Evolutionary conservation across 1,140 invertebrate genomes (phyloP).

Genomic region (Scylla paramamosain): DNA sequence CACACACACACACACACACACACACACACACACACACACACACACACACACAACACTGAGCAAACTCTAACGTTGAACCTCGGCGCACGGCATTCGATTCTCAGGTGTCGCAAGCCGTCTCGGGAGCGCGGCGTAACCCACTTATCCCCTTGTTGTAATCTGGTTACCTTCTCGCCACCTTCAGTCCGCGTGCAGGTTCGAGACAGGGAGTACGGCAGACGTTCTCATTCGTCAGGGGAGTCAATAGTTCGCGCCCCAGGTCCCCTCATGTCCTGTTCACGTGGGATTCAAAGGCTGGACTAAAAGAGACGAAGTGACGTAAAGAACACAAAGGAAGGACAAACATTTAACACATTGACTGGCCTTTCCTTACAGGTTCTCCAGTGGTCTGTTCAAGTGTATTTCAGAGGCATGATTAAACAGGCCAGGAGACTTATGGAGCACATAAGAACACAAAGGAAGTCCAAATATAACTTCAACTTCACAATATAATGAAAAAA

Average conservation of each 20-base stretch:
- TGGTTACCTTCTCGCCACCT: not conserved
- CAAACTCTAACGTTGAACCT: not conserved
- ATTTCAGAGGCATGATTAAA: no score
- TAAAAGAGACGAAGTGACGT: no score
- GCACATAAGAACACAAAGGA: no score
- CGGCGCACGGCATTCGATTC: not conserved
- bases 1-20: not conserved
- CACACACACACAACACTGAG: not conserved
- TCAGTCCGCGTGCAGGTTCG: not conserved
- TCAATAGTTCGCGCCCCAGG: not conserved
- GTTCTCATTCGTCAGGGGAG: not conserved
- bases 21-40: not conserved
- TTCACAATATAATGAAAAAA: no score
- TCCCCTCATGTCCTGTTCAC: no score
- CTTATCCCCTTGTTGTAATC: not conserved
- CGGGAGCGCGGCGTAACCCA: not conserved
- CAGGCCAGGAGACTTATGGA: no score
- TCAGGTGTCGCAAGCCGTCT: not conserved
- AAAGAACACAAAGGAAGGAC: no score
- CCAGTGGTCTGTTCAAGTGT: no score
- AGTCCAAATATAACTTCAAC: no score
- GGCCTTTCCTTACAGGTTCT: no score
- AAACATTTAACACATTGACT: no score
- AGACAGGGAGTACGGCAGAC: not conserved
- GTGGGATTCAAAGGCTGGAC: no score